phyloP scores from a whole-genome alignment of 2,797 vertebrate species.

The Cichlasoma orientale region DNA sequence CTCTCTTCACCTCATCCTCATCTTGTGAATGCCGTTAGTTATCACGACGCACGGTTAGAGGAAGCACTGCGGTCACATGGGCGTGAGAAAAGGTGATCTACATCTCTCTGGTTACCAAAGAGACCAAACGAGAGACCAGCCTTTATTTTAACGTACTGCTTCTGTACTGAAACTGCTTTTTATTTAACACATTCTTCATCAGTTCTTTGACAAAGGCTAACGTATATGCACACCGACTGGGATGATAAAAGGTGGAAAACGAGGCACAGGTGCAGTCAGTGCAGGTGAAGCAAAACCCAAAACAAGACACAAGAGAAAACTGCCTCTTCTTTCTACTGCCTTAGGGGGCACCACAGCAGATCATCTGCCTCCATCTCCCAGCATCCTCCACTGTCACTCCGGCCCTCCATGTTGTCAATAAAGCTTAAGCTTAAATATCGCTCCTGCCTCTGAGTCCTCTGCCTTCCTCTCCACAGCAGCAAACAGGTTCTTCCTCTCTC shows the following conservation, averaged over 20 bases:
- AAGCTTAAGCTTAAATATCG: too few species aligned
- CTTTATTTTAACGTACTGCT: neutral
- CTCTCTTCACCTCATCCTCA: neutral
- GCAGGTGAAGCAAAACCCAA: too few species aligned
- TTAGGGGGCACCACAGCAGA: too few species aligned
- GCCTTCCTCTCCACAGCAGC: too few species aligned
- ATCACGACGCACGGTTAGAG: neutral
- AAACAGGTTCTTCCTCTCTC: too few species aligned
- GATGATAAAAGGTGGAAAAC: too few species aligned
- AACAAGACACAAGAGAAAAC: too few species aligned
- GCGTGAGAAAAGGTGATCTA: rapidly evolving
- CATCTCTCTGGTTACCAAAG: neutral
- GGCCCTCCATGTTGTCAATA: too few species aligned
- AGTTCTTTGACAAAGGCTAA: neutral
- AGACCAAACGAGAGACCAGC: neutral
- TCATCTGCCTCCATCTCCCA: neutral
- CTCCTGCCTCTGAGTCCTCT: too few species aligned
- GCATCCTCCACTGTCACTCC: neutral
- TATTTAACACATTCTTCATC: too few species aligned
- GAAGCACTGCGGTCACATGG: neutral
- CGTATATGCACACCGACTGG: too few species aligned
- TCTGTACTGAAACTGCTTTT: too few species aligned
- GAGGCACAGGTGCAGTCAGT: neutral
- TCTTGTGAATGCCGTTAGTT: neutral
- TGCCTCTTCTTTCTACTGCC: neutral